Conservation (phyloP, 2,113 vertebrate genomes). For the Meriones unguiculatus region DNA sequence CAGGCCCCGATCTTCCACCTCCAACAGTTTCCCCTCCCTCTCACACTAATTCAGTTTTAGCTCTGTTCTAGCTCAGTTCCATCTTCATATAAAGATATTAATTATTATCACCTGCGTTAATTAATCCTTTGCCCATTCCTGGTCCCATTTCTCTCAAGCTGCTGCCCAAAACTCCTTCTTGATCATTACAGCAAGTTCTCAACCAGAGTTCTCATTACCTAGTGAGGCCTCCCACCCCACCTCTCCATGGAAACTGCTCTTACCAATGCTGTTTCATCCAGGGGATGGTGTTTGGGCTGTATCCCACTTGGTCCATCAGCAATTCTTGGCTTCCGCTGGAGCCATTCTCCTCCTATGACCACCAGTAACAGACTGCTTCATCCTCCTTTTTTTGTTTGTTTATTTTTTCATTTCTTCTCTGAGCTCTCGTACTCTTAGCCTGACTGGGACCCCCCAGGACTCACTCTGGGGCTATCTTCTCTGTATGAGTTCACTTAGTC, state of each 20-base stretch:
- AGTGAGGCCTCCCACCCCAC: not conserved
- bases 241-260: not conserved
- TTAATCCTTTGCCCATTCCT: not conserved
- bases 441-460: not conserved
- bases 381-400: not conserved
- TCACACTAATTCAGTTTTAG: not conserved
- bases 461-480: not conserved
- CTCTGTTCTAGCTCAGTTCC: not conserved
- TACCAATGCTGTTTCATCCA: not conserved
- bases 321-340: not conserved
- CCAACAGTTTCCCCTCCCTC: not conserved
- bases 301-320: not conserved
- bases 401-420: not conserved
- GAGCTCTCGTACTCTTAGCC: not conserved
- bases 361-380: not conserved
- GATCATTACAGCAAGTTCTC: not conserved
- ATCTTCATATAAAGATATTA: not conserved
- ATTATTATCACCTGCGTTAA: not conserved
- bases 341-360: too few relatives aligned
- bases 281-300: not conserved
- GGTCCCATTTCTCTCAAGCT: conserved; percentile 14
- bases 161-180: not conserved
- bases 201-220: not conserved
- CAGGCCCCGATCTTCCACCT: not conserved
- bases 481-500: not conserved